Percentiles rank a stretch among this genome's conserved stretches.
Conservation (phyloP, 2,113 vertebrate genomes). For the Solea solea region DNA sequence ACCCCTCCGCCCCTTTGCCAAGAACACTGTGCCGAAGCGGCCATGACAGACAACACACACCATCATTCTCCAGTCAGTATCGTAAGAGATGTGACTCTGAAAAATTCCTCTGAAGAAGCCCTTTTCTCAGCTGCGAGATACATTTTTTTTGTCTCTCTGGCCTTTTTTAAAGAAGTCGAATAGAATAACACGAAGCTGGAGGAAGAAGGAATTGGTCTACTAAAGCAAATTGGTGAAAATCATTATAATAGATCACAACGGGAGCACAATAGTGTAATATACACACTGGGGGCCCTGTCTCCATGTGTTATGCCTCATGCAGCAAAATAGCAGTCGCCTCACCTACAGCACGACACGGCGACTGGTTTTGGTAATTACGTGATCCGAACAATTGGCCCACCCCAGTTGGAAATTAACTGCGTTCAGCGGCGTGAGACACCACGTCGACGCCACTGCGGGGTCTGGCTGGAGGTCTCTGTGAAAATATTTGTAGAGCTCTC, state of each 20-base stretch:
- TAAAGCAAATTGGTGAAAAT: neutral
- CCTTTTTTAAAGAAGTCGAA: neutral
- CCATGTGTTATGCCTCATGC: neutral
- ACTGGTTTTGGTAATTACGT: constrained; percentile 41
- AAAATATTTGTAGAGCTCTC: neutral
- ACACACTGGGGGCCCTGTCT: constrained; percentile 3
- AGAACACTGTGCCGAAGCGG: constrained; percentile 28
- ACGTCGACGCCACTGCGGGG: neutral
- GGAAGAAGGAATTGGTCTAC: neutral
- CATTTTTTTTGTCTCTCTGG: neutral
- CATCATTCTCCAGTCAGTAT: constrained; percentile 22
- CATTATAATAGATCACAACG: neutral
- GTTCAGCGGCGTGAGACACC: neutral
- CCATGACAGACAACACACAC: constrained; percentile 24
- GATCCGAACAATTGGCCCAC: constrained; percentile 13
- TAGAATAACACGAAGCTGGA: neutral
- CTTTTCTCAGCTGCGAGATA: constrained; percentile 11
- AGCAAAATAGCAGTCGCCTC: constrained; percentile 11
- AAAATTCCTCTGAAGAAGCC: neutral
- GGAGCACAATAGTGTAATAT: neutral
- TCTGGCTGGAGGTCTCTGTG: neutral
- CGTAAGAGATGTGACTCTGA: constrained; percentile 6
- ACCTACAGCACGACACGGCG: constrained; percentile 1
- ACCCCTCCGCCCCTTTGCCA: constrained; percentile 23
- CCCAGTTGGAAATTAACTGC: constrained; percentile 21